Evolutionary conservation across 2,797 vertebrate genomes (phyloP).

Genomic region (Malacoctenus gilli): DNA sequence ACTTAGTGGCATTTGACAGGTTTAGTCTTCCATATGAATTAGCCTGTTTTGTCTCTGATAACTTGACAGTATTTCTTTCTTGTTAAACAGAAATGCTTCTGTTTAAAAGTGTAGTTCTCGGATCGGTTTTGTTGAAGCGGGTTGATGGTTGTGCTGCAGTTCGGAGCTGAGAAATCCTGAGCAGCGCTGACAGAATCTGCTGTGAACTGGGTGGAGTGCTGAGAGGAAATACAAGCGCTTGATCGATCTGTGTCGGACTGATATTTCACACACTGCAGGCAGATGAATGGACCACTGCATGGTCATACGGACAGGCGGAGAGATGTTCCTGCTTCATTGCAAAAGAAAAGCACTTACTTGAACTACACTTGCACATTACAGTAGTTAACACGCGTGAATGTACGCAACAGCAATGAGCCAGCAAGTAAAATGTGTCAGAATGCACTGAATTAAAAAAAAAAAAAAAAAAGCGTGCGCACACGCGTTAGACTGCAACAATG

Average conservation of each 20-base stretch:
- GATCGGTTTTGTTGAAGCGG: slow-evolving; percentile 20
- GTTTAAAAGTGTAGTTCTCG: slow-evolving; percentile 9
- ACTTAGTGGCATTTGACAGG: slow-evolving; percentile 17
- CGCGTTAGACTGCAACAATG: slow-evolving; percentile 57
- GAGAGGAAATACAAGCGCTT: slow-evolving; percentile 27
- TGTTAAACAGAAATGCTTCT: slow-evolving; percentile 10
- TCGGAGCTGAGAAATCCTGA: slow-evolving; percentile 9
- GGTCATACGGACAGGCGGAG: slow-evolving; percentile 34
- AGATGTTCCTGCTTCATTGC: slow-evolving; percentile 42
- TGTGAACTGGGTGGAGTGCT: slow-evolving; percentile 16
- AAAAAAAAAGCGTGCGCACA: no score
- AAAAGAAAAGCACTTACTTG: slow-evolving; percentile 47
- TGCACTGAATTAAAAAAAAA: slow-evolving; percentile 46
- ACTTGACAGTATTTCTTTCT: slow-evolving; percentile 11
- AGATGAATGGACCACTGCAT: slow-evolving; percentile 58
- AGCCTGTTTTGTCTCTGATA: neutral
- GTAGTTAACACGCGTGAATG: slow-evolving; percentile 55
- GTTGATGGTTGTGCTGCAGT: slow-evolving; percentile 3
- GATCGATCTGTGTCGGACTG: slow-evolving; percentile 22
- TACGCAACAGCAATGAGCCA: slow-evolving; percentile 60
- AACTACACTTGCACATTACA: slow-evolving; percentile 35
- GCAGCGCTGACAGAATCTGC: slow-evolving; percentile 20
- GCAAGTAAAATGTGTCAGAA: slow-evolving; percentile 55
- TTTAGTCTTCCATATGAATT: slow-evolving; percentile 22
- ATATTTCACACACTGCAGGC: slow-evolving; percentile 17